A percentile compares a stretch with the other conserved stretches of the same genome.
Evolutionary conservation across 2,888 invertebrate species (phyloP).

Genomic region (Tortricodes alternella): DNA sequence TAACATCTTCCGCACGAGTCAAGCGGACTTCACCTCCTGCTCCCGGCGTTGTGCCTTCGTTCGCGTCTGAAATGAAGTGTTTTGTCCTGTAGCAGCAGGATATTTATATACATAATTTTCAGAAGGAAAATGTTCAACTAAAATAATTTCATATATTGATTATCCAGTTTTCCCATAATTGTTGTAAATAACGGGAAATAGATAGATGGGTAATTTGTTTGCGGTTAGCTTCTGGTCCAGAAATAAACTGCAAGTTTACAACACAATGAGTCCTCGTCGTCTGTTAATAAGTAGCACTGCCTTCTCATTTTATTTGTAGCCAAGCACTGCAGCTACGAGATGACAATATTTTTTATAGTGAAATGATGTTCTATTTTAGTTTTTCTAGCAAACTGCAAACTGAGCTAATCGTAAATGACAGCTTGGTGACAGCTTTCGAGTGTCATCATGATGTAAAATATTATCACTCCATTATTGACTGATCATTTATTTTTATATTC

Average conservation of each 20-base stretch:
- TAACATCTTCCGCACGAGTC: constrained; percentile 17
- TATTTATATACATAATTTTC: constrained; percentile 10
- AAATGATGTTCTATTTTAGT: too few species aligned
- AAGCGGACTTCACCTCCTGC: not conserved
- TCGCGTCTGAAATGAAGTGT: constrained; percentile 13
- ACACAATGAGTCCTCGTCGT: too few species aligned
- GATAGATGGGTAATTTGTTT: constrained; percentile 25
- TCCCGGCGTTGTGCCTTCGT: not conserved
- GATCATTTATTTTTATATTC: too few species aligned
- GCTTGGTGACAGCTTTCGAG: too few species aligned
- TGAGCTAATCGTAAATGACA: too few species aligned
- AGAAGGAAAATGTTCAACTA: constrained; percentile 2
- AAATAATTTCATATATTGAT: not conserved
- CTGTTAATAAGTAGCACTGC: too few species aligned
- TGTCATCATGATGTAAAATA: too few species aligned
- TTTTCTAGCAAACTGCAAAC: too few species aligned
- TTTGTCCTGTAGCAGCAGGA: not conserved
- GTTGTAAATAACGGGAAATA: constrained; percentile 17
- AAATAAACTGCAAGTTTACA: constrained; percentile 7
- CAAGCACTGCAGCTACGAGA: too few species aligned
- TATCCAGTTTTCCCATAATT: not conserved
- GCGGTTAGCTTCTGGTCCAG: constrained; percentile 17
- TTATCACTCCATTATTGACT: too few species aligned
- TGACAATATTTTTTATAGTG: too few species aligned
- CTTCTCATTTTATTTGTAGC: too few species aligned